phyloP scores from a whole-genome alignment of 2,888 invertebrate genomes.

The Resseliella maxima region DNA sequence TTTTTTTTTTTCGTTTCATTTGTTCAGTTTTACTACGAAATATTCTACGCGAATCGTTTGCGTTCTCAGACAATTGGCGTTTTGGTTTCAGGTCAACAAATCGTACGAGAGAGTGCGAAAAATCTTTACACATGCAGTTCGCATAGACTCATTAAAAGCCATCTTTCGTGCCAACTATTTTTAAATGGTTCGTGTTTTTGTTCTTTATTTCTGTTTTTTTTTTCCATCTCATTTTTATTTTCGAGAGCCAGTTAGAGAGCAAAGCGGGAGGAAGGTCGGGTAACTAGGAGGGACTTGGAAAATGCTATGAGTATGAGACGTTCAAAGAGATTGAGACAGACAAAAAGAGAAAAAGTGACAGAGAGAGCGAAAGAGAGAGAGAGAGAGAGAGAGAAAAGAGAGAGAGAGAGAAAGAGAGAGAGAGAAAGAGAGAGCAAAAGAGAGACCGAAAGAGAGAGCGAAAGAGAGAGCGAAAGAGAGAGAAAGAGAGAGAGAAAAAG shows the following conservation, averaged over 20 bases:
- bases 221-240: neutral
- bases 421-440: neutral
- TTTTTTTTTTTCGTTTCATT: conserved; percentile 14
- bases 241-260: neutral
- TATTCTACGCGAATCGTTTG: conserved; percentile 36
- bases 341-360: no score
- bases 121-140: conserved; percentile 13
- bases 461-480: no score
- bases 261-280: neutral
- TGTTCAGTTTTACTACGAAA: conserved; percentile 23
- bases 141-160: conserved; percentile 45
- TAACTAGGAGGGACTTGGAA: no score
- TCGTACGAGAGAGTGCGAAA: conserved; percentile 30
- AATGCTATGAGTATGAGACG: no score
- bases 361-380: no score
- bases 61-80: conserved; percentile 48
- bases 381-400: no score
- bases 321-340: no score
- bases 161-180: conserved; percentile 47
- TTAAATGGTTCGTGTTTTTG: conserved; percentile 27
- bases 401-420: no score
- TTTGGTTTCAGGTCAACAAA: conserved; percentile 50
- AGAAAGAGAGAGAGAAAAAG: no score
- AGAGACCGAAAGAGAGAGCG: neutral
- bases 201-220: neutral